Conservation (phyloP, 2,113 vertebrate species). For the Psittacus erithacus region DNA sequence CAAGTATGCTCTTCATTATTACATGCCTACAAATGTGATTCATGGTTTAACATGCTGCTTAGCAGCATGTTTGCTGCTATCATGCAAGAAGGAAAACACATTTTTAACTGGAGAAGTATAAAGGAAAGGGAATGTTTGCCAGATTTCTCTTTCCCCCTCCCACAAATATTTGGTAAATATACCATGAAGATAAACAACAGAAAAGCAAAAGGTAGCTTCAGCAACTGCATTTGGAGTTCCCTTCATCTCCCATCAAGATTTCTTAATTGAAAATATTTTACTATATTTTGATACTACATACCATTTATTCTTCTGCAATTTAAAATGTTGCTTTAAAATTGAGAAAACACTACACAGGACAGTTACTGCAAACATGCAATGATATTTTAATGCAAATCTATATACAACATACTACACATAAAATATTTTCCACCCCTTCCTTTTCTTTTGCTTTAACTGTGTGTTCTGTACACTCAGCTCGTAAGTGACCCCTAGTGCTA, state of each 20-base stretch:
- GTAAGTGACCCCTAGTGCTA: constrained; percentile 70
- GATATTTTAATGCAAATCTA: neutral
- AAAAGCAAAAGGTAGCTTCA: neutral
- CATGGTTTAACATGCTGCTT: neutral
- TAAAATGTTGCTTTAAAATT: neutral
- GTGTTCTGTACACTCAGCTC: constrained; percentile 44
- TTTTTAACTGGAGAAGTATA: neutral
- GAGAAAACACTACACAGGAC: neutral
- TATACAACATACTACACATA: neutral
- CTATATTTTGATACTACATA: neutral
- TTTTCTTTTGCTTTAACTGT: neutral
- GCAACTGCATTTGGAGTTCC: neutral
- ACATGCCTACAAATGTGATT: neutral
- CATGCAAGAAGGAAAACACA: neutral
- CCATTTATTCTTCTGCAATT: neutral
- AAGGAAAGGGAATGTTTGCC: neutral
- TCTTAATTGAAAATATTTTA: neutral
- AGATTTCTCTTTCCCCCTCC: neutral
- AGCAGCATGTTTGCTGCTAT: neutral
- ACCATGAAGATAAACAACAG: neutral
- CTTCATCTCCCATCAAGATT: neutral
- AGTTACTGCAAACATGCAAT: neutral
- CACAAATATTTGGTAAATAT: neutral
- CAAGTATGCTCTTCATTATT: neutral
- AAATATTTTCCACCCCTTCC: neutral